These are phyloP conservation scores for Sturmia bella DNA, from an alignment of 2,888 invertebrate genomes.

Conservation along the genomic window DNA sequence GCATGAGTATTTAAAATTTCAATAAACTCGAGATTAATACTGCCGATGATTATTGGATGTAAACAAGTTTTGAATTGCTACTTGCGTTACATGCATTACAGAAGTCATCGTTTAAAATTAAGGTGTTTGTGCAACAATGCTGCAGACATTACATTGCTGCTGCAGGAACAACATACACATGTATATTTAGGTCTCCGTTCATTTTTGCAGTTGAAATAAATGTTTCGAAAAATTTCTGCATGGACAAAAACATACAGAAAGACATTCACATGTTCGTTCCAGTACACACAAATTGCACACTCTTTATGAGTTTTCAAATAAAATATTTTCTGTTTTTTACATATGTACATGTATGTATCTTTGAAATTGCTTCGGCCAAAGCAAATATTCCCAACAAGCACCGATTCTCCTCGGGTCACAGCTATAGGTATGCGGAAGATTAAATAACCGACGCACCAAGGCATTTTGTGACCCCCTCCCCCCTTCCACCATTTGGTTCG, in stretches of 20 bases:
- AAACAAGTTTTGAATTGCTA: too few species aligned
- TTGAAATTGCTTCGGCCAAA: slow-evolving; percentile 63
- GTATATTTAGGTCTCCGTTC: neutral
- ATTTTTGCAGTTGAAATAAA: slow-evolving; percentile 41
- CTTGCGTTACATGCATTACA: too few species aligned
- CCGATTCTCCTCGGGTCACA: slow-evolving; percentile 76
- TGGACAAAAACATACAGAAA: slow-evolving; percentile 10
- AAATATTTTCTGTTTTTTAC: too few species aligned
- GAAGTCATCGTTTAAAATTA: too few species aligned
- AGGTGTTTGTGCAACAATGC: neutral
- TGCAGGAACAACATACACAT: neutral
- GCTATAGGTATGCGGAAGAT: slow-evolving; percentile 73
- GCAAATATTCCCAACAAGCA: slow-evolving; percentile 65
- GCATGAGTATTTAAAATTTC: too few species aligned
- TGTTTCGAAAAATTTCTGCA: slow-evolving; percentile 40
- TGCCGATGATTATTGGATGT: too few species aligned
- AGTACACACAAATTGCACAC: slow-evolving; percentile 9
- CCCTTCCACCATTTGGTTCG: slow-evolving; percentile 38
- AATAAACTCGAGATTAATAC: too few species aligned
- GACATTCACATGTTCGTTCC: slow-evolving; percentile 3
- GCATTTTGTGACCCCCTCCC: slow-evolving; percentile 54
- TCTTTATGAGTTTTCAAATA: neutral
- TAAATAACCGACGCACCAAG: slow-evolving; percentile 73
- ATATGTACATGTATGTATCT: neutral
- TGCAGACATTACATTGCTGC: neutral